phyloP scores from a whole-genome alignment of 2,888 invertebrate species.

The Synergus umbraculus region DNA sequence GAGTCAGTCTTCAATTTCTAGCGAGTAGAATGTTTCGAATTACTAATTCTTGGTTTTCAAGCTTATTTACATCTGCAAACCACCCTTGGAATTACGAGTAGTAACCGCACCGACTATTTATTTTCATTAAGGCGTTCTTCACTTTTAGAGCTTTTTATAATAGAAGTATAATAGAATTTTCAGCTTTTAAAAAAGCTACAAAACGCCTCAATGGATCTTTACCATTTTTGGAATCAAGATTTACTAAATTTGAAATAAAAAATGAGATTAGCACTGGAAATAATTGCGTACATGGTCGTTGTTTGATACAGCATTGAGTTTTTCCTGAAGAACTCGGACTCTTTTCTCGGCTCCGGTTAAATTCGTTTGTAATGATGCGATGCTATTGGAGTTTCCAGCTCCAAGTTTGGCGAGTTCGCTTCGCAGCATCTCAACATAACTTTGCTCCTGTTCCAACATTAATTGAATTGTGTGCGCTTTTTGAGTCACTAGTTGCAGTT shows the following conservation, averaged over 20 bases:
- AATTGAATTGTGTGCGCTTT: slow-evolving; percentile 90
- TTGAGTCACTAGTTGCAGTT: slow-evolving; percentile 89
- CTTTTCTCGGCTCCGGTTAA: slow-evolving; percentile 81
- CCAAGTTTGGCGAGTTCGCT: slow-evolving; percentile 81
- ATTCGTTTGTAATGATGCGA: slow-evolving; percentile 77
- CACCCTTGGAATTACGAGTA: slow-evolving; percentile 27
- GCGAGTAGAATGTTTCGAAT: slow-evolving; percentile 6
- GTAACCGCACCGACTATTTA: slow-evolving; percentile 30
- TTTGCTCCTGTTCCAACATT: slow-evolving; percentile 93
- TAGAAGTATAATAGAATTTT: neutral
- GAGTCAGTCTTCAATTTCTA: slow-evolving; percentile 33
- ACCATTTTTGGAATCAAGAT: slow-evolving; percentile 27
- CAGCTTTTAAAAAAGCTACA: neutral
- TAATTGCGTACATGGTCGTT: slow-evolving; percentile 67
- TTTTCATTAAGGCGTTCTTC: neutral
- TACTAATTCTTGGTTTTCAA: slow-evolving; percentile 4
- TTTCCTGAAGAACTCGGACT: slow-evolving; percentile 81
- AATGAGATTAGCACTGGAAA: slow-evolving; percentile 30
- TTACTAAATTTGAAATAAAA: neutral
- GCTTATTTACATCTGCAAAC: slow-evolving; percentile 37
- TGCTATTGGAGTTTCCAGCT: slow-evolving; percentile 73
- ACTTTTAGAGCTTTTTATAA: neutral
- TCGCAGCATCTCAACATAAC: slow-evolving; percentile 88
- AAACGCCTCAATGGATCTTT: slow-evolving; percentile 1
- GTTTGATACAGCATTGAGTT: slow-evolving; percentile 76